Evolutionary conservation across 2,113 vertebrate species (phyloP).

Genomic region (Camarhynchus parvulus): DNA sequence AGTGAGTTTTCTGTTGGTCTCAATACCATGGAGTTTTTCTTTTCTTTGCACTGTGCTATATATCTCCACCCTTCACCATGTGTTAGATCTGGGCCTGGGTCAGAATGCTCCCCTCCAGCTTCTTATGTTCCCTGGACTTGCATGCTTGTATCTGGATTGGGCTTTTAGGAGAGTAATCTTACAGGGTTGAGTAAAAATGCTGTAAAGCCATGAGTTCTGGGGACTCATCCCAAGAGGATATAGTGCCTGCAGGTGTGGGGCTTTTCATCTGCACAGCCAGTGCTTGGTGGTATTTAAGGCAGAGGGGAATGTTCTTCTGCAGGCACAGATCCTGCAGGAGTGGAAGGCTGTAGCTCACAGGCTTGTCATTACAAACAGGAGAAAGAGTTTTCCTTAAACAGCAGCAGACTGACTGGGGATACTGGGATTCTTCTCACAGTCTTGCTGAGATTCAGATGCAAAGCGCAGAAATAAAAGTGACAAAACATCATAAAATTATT

Average conservation of each 20-base stretch:
- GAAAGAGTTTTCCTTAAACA: neutral
- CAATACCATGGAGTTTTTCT: neutral
- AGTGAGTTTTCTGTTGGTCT: neutral
- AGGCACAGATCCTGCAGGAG: neutral
- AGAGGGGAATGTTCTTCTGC: neutral
- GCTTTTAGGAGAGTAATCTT: neutral
- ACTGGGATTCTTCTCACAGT: neutral
- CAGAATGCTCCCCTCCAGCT: neutral
- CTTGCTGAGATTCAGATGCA: neutral
- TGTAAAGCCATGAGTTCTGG: neutral
- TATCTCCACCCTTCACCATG: neutral
- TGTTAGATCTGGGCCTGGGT: neutral
- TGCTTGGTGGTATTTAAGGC: neutral
- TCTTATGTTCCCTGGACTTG: neutral
- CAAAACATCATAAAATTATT: neutral
- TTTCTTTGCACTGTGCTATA: neutral
- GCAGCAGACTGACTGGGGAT: neutral
- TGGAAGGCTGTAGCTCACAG: neutral
- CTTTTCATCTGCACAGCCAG: neutral
- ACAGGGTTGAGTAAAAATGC: neutral
- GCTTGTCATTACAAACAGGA: neutral
- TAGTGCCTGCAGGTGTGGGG: neutral
- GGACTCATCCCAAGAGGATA: neutral
- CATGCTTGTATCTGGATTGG: rapidly evolving
- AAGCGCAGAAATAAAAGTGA: neutral